These are phyloP conservation scores for Talpa occidentalis DNA, from an alignment of 2,113 vertebrate genomes.

Conservation along the genomic window DNA sequence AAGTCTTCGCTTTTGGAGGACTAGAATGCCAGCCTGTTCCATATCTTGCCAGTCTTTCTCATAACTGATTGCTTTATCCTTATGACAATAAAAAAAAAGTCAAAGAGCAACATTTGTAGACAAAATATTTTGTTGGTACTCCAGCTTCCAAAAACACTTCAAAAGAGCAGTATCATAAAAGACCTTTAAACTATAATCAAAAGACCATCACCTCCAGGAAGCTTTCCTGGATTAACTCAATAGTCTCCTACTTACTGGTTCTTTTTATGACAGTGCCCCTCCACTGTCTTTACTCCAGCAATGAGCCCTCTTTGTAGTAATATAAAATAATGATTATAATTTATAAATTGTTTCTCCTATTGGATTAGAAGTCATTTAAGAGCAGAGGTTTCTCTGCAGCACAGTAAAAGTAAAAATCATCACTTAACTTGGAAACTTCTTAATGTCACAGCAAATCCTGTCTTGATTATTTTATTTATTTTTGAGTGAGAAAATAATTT, in stretches of 20 bases:
- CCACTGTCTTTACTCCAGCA: neutral
- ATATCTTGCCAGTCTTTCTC: neutral
- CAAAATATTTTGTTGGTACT: neutral
- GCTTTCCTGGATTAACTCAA: neutral
- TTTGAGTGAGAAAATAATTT: neutral
- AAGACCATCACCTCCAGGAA: neutral
- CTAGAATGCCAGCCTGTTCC: neutral
- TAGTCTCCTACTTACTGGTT: neutral
- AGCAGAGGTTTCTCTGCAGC: neutral
- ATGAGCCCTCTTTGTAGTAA: neutral
- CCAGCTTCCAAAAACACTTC: neutral
- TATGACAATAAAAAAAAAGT: neutral
- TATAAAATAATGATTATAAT: neutral
- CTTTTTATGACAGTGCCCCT: neutral
- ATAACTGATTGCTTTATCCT: neutral
- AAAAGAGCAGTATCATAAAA: neutral
- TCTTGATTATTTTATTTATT: neutral
- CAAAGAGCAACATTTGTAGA: neutral
- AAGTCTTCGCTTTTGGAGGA: neutral
- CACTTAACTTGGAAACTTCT: neutral
- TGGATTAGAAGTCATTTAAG: neutral
- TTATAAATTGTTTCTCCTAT: neutral
- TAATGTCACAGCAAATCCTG: neutral
- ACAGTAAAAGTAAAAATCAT: neutral
- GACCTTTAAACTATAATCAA: neutral